phyloP scores from a whole-genome alignment of 1,140 invertebrate genomes.

The Mamestra configurata region DNA sequence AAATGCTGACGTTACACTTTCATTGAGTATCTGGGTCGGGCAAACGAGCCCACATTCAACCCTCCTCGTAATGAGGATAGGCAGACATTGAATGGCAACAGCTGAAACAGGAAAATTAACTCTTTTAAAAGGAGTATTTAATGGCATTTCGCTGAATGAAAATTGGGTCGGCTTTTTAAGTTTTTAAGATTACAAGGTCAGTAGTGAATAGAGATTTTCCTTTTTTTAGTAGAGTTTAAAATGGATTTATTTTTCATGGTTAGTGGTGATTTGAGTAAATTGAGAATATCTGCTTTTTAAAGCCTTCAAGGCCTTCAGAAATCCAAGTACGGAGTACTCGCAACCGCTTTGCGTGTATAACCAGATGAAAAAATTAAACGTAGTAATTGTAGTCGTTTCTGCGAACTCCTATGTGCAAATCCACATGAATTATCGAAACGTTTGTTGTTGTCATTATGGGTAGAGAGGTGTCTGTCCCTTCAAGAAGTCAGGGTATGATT shows the following conservation, averaged over 20 bases:
- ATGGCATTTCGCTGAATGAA: slow-evolving; percentile 37
- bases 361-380: too few species aligned
- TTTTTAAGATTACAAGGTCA: slow-evolving; percentile 19
- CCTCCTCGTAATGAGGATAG: slow-evolving; percentile 58
- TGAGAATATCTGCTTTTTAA: too few species aligned
- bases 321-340: too few species aligned
- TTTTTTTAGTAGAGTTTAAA: not conserved
- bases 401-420: too few species aligned
- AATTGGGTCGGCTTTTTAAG: slow-evolving; percentile 37
- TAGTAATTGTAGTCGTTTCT: too few species aligned
- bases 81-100: slow-evolving; percentile 52
- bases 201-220: not conserved
- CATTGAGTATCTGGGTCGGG: slow-evolving; percentile 55
- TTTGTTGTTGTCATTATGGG: too few species aligned
- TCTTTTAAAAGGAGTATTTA: slow-evolving; percentile 38
- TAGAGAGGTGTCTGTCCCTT: too few species aligned
- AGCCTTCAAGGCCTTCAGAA: too few species aligned
- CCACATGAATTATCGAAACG: too few species aligned
- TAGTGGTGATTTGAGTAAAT: not conserved
- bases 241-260: not conserved
- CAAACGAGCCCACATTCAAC: slow-evolving; percentile 53
- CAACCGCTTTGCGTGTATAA: too few species aligned
- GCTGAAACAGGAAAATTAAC: slow-evolving; percentile 63
- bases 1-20: slow-evolving; percentile 48
- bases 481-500: too few species aligned